These are phyloP conservation scores for Todus mexicanus DNA, from an alignment of 2,797 vertebrate genomes.

Conservation along the genomic window DNA sequence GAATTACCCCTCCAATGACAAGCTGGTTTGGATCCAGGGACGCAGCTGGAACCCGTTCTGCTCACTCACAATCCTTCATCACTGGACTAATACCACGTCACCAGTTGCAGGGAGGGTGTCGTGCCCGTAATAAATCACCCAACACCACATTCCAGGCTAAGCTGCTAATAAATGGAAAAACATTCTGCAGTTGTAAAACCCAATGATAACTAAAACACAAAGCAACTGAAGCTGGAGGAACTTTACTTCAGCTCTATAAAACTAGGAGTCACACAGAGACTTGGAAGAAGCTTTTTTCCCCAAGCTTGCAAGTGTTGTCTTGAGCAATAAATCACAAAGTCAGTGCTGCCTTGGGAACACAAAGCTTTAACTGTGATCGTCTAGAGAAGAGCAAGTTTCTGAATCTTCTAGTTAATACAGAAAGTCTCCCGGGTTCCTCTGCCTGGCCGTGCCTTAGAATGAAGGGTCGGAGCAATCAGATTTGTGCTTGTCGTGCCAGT, in stretches of 20 bases:
- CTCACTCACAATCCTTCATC: neutral
- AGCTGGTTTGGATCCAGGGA: neutral
- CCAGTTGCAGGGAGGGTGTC: neutral
- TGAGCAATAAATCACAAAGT: slow-evolving; percentile 10
- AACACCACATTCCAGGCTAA: neutral
- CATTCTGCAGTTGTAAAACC: neutral
- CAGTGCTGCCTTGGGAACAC: neutral
- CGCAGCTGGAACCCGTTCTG: neutral
- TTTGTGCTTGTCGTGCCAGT: neutral
- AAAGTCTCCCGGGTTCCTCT: neutral
- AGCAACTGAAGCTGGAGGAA: neutral
- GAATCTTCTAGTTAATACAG: neutral
- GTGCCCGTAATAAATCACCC: neutral
- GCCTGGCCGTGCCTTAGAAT: neutral
- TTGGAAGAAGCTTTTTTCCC: neutral
- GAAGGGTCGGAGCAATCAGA: neutral
- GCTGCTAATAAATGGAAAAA: slow-evolving; percentile 23
- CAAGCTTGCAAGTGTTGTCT: neutral
- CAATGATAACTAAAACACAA: slow-evolving; percentile 16
- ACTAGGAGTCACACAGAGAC: slow-evolving; percentile 22
- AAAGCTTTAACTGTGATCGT: neutral
- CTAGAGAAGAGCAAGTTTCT: neutral
- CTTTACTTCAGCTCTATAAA: slow-evolving; percentile 31
- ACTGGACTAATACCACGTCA: neutral
- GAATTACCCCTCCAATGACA: neutral